Evolutionary conservation across 2,888 invertebrate genomes (phyloP).

Genomic region (Ophonus ardosiacus): DNA sequence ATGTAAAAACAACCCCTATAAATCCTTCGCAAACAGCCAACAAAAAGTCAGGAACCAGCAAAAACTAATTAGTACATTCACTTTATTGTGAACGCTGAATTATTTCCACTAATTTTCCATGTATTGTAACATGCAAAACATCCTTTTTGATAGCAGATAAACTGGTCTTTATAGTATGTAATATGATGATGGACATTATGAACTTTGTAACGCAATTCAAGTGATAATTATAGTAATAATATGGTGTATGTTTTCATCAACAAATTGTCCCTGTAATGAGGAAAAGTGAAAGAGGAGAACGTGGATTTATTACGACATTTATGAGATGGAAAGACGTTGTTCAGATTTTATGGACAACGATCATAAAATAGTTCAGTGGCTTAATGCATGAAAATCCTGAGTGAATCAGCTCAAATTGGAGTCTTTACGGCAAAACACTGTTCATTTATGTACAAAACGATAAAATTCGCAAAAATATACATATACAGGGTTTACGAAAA

Average conservation of each 20-base stretch:
- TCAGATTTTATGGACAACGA: too few relatives aligned
- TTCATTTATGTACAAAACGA: too few relatives aligned
- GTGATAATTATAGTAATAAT: background rate
- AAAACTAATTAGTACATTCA: background rate
- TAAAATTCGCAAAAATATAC: background rate
- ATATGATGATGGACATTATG: background rate
- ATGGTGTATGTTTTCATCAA: background rate
- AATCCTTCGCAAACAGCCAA: background rate
- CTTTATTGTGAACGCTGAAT: background rate
- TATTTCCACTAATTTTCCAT: background rate
- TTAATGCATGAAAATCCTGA: too few relatives aligned
- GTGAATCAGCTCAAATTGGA: too few relatives aligned
- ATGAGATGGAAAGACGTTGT: too few relatives aligned
- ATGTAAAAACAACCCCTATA: background rate
- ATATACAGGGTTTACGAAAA: too few relatives aligned
- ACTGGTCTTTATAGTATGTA: background rate
- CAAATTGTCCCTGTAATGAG: background rate
- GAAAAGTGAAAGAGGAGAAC: background rate
- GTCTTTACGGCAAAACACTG: too few relatives aligned
- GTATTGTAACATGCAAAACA: background rate
- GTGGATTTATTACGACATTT: background rate
- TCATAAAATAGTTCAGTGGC: too few relatives aligned
- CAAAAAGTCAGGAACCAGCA: background rate
- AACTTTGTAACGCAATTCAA: background rate
- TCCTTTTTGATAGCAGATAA: background rate